These are phyloP conservation scores for Dolomedes plantarius DNA, from an alignment of 2,888 invertebrate species.

Conservation along the genomic window DNA sequence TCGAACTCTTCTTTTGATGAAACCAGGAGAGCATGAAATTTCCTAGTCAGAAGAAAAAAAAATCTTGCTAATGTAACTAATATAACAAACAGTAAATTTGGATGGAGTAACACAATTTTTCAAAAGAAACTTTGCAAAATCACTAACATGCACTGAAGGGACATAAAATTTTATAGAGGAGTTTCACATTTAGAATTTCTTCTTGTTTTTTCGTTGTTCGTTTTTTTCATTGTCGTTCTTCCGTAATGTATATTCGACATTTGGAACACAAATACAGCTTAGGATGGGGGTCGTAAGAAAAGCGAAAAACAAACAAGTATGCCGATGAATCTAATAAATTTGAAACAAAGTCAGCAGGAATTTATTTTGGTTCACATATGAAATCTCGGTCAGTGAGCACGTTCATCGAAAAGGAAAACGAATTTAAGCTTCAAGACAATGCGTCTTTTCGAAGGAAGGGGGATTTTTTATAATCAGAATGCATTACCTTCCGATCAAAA, in stretches of 20 bases:
- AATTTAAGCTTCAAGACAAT: slow-evolving; percentile 45
- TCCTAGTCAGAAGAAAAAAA: slow-evolving; percentile 32
- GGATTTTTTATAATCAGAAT: slow-evolving; percentile 24
- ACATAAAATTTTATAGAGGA: slow-evolving; percentile 67
- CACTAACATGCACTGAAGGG: slow-evolving; percentile 37
- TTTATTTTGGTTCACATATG: slow-evolving; percentile 61
- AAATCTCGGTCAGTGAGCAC: slow-evolving; percentile 64
- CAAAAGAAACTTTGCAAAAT: slow-evolving; percentile 47
- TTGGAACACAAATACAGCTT: slow-evolving; percentile 43
- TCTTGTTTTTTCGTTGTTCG: slow-evolving; percentile 29
- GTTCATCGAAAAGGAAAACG: slow-evolving; percentile 40
- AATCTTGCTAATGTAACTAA: slow-evolving; percentile 37
- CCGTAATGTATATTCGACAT: slow-evolving; percentile 59
- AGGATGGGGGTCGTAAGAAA: slow-evolving; percentile 21
- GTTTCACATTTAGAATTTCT: slow-evolving; percentile 60
- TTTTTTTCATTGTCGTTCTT: slow-evolving; percentile 22
- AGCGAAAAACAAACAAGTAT: slow-evolving; percentile 44
- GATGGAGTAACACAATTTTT: slow-evolving; percentile 39
- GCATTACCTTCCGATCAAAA: slow-evolving; percentile 40
- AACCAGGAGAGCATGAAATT: slow-evolving; percentile 36
- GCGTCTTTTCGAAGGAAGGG: slow-evolving; percentile 26
- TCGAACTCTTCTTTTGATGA: background rate
- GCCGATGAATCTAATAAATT: slow-evolving; percentile 65
- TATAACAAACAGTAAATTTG: slow-evolving; percentile 25
- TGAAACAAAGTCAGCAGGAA: slow-evolving; percentile 54